Evolutionary conservation across 2,113 vertebrate species (phyloP).

Genomic region (Chaetura pelagica): DNA sequence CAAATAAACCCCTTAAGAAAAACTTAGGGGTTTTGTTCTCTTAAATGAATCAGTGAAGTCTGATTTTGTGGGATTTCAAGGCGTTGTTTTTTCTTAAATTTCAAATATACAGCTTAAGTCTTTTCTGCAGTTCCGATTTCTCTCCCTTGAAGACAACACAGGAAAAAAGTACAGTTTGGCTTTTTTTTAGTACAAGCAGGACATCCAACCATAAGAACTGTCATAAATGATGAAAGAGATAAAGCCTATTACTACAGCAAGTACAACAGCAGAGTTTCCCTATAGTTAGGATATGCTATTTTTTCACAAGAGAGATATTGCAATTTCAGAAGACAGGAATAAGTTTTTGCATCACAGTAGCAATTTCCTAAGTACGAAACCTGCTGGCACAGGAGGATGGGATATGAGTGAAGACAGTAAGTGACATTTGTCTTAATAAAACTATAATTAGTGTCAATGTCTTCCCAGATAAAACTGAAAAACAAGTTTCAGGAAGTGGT

Average conservation of each 20-base stretch:
- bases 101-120: neutral
- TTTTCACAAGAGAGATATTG: neutral
- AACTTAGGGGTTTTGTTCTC: neutral
- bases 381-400: neutral
- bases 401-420: neutral
- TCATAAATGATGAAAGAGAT: fast-evolving
- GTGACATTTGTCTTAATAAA: neutral
- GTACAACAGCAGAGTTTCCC: neutral
- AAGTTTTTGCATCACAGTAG: neutral
- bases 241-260: neutral
- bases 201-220: neutral
- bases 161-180: neutral
- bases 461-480: neutral
- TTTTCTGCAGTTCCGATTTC: neutral
- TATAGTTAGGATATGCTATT: neutral
- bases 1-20: neutral
- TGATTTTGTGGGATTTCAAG: neutral
- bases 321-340: neutral
- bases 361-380: neutral
- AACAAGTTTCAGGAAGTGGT: neutral
- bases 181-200: neutral
- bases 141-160: neutral
- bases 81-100: too few species aligned
- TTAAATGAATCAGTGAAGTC: neutral
- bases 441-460: neutral